Base-by-base conservation (phyloP, 2,888 invertebrate species). In the Aspidiotus rigidus region DNA sequence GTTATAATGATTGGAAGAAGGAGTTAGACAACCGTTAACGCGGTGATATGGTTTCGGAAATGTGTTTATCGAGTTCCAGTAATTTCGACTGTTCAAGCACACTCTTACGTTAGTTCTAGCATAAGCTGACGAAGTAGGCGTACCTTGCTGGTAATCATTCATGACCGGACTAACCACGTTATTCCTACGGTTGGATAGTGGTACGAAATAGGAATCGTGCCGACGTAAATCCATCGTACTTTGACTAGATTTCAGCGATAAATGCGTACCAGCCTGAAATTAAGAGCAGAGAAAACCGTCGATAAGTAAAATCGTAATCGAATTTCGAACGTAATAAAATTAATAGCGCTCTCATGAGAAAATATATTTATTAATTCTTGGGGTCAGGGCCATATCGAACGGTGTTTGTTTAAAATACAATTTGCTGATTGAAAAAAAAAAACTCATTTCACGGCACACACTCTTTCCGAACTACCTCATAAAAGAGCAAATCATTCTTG, bases 161-260 rank as follows among this genome's bases (percentile, higher is more conserved):
- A 41, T 54, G 56, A 15, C n/a, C 6, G 56, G 60, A 69, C 71
- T 42, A 53, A 44, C n/a, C 53, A 57, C 44, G 41, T 70, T 49
- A 17, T 40, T 54, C 10, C 69, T 71, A 15, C 67, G 72, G 44
- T 62, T 54, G 13, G 69, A 62, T 41, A 72, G 67, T 8, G 72
- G 71, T 55, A 66, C 60, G 60, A 69, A 69, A 57, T 69, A 70
- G 41, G 69, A 69, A 70, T 83, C 70, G 62, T 69, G 84, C 76
- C 89, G 86, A 73, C 89, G 90, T 40, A 93, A 81, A 77, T 93
- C 93, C 73, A 88, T 88, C 71, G 90, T 91, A 71, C 91, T 92
- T 77, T 92, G 91, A 77, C 91, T 92, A 74, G 88, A 85, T 76
- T 89, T 89, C 71, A 93, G 79, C 72, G 85, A 88, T 55, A 90